Base-by-base conservation (phyloP, 2,113 vertebrate genomes). In the Trogon melanurus region DNA sequence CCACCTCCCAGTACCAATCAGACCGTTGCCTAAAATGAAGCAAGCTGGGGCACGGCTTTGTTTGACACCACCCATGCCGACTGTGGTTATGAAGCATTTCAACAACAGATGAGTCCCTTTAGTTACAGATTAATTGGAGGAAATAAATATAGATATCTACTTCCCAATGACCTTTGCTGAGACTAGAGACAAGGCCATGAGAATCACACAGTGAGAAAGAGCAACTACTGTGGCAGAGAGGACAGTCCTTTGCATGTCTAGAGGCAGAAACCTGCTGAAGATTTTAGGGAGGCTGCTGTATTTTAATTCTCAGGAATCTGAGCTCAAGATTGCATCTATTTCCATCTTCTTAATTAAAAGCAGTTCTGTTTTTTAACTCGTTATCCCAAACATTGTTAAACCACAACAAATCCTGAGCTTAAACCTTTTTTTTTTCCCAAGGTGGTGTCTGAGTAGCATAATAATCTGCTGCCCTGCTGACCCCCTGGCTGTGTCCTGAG, bases 291-390 rank as follows among this genome's bases (percentile, higher is more conserved):
- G 29, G 36, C 70, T 84, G 44, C 65, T 76, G 5, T 25, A 54
- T 73, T 56, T 85, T 56, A 70, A 16, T 88, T 82, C 66, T 82
- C 19, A 41, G 81, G 61, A 79, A 65, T 62, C 64, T 79, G 73
- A 4, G 0, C 58, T 79, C 58, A 58, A 73, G 66, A 58, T 76
- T 53, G 19, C 56, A 27, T 82, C 74, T 91, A 38, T 95, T 93
- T 85, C 34, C 54, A 51, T 87, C 89, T 85, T 76, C 71, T 67
- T 93, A 89, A 89, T 93, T 76, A 62, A 66, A 91, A 89, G 66
- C 91, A 85, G 74, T 69, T 85, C 71, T 91, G 41, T 88, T 72
- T 95, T 57, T 54, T 81, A 85, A 71, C 85, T 85, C 1, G 0
- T 94, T 85, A 79, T 66, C 78, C 32, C 2, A 4, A 79, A 57